These are phyloP conservation scores for Charaxes varanes DNA, from an alignment of 1,140 invertebrate genomes.

Conservation along the genomic window DNA sequence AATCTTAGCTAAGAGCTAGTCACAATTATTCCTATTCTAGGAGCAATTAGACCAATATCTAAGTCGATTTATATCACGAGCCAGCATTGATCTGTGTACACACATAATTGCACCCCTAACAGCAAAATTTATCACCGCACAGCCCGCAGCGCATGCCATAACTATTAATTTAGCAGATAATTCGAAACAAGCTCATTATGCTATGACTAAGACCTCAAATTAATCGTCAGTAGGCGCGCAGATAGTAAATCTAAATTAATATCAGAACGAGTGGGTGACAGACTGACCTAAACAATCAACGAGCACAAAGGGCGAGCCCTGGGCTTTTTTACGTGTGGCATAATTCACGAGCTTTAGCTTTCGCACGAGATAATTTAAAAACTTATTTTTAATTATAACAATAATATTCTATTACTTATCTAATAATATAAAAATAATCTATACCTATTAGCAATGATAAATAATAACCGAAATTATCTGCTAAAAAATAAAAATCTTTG, in stretches of 20 bases:
- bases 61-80: no score
- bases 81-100: neutral
- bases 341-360: conserved; percentile 15
- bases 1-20: no score
- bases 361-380: no score
- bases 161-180: conserved; percentile 29
- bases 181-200: conserved; percentile 42
- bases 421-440: no score
- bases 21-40: no score
- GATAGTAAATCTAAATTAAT: conserved; percentile 59
- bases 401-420: no score
- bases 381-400: no score
- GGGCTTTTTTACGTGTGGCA: conserved; percentile 21
- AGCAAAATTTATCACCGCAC: conserved; percentile 18
- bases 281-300: conserved; percentile 42
- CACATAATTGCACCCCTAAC: conserved; percentile 16
- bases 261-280: conserved; percentile 45
- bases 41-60: no score
- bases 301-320: conserved; percentile 33
- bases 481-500: no score
- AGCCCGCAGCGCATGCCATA: conserved; percentile 15
- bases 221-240: conserved; percentile 38
- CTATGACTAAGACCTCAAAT: conserved; percentile 44
- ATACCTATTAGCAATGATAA: no score
- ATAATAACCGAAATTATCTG: no score